Evolutionary conservation across 1,140 invertebrate species (phyloP), one percentile per base, ranked within the genome.

Genomic region (Hylaeus volcanicus): DNA sequence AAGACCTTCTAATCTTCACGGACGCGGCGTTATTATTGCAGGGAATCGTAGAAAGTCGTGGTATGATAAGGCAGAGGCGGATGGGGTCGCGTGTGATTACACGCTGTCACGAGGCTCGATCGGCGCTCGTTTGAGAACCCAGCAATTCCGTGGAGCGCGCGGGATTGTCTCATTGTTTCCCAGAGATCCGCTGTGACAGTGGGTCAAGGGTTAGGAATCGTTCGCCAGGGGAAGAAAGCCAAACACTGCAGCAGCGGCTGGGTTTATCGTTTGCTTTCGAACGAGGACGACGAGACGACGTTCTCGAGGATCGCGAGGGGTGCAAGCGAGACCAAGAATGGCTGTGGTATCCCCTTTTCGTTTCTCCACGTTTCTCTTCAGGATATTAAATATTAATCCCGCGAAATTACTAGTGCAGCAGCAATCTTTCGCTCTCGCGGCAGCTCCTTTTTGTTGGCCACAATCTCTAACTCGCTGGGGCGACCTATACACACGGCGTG

Each of bases 301-400:
- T 26, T 26, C 26, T 26, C 26, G 26, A 26, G 11, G 56, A 60
- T 51, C 58, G 41, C n/a, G 39, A 41, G 26, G 43, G 14, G 65
- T 69, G 37, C 14, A 14, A 68, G 68, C 2, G 53, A 69, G 61
- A 63, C 12, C 61, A 26, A 14, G 37, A 70, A 71, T 74, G 73
- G 73, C 68, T 79, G 60, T 65, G 61, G 8, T 61, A 2, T 37
- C 56, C 76, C 37, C 64, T 37, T 58, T 55, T 37, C 75, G 51
- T 41, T 73, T 65, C 71, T 43, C 55, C 73, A 8, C 68, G 74
- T 84, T 81, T 74, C 74, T 88, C 81, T 86, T 85, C 84, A 76
- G 86, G 89, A 92, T 92, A 92, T 93, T 92, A 92, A 92, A 91
- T 92, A 92, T 92, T 93, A 93, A 93, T 93, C 91, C 91, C 79